Evolutionary conservation across 2,797 vertebrate species (phyloP).

Genomic region (Epinephelus awoara): DNA sequence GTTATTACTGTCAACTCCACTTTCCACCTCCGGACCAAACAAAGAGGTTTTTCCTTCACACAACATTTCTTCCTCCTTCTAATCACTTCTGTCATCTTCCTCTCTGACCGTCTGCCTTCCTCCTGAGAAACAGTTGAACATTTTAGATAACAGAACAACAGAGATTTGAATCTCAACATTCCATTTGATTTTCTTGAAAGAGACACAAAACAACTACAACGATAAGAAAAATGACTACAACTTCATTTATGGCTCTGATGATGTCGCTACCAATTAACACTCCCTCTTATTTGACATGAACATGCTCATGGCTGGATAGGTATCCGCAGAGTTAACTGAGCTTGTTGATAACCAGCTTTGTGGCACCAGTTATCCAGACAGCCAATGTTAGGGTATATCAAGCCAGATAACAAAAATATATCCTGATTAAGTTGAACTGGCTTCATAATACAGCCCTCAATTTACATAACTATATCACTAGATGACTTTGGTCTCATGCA

Average conservation of each 20-base stretch:
- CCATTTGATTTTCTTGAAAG: neutral
- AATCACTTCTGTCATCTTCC: constrained; percentile 17
- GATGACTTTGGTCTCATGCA: neutral
- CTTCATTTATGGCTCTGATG: too few species aligned
- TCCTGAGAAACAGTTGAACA: neutral
- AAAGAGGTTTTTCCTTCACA: constrained; percentile 43
- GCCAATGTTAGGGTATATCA: too few species aligned
- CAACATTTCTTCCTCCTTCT: constrained; percentile 5
- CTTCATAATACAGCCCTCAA: too few species aligned
- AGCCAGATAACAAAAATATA: too few species aligned
- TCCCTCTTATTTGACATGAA: too few species aligned
- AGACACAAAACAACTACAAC: neutral
- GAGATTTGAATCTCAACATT: neutral
- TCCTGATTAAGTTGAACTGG: too few species aligned
- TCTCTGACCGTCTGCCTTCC: neutral
- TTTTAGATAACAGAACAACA: neutral
- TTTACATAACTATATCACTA: neutral
- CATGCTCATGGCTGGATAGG: too few species aligned
- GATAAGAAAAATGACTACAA: neutral
- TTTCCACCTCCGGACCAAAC: constrained; percentile 48
- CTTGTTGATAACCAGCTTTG: too few species aligned
- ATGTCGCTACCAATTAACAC: too few species aligned
- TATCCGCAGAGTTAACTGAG: too few species aligned
- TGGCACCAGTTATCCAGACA: too few species aligned
- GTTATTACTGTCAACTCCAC: constrained; percentile 62